phyloP scores from a whole-genome alignment of 2,888 invertebrate species.

The Arrhopalites spinosus region DNA sequence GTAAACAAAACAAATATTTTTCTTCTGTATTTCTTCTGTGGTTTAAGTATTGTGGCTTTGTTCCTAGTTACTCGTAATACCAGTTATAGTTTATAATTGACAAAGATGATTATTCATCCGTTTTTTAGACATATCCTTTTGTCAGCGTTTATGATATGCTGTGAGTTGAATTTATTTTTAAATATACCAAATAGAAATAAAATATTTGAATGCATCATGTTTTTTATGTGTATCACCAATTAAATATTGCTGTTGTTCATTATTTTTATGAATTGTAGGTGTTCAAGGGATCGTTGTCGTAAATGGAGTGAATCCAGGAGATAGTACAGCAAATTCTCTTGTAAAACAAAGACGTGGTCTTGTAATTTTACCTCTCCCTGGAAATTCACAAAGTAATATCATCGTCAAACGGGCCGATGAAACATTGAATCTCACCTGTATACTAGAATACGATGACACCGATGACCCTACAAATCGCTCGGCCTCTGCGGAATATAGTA shows the following conservation, averaged over 20 bases:
- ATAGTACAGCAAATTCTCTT: background rate
- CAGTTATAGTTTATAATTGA: no score
- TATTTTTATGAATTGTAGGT: background rate
- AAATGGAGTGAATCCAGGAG: background rate
- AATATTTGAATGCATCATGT: background rate
- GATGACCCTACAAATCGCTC: conserved; percentile 25
- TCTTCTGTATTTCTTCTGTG: no score
- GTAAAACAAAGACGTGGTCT: conserved; percentile 37
- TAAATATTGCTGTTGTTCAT: background rate
- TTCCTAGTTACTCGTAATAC: no score
- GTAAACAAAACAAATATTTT: no score
- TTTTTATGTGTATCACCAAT: no score
- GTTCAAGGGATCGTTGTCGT: background rate
- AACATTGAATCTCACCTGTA: conserved; percentile 48
- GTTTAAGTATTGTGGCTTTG: no score
- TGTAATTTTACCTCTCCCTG: conserved; percentile 42
- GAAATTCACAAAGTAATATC: conserved; percentile 22
- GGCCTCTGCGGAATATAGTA: background rate
- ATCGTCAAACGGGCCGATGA: conserved; percentile 42
- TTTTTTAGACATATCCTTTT: background rate
- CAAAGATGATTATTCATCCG: background rate
- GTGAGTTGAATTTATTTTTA: background rate
- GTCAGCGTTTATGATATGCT: background rate
- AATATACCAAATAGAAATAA: background rate
- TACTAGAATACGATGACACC: conserved; percentile 34